A percentile compares a stretch with the other conserved stretches of the same genome.
Evolutionary conservation across 1,140 invertebrate species (phyloP).

Genomic region (Dendroctonus valens): DNA sequence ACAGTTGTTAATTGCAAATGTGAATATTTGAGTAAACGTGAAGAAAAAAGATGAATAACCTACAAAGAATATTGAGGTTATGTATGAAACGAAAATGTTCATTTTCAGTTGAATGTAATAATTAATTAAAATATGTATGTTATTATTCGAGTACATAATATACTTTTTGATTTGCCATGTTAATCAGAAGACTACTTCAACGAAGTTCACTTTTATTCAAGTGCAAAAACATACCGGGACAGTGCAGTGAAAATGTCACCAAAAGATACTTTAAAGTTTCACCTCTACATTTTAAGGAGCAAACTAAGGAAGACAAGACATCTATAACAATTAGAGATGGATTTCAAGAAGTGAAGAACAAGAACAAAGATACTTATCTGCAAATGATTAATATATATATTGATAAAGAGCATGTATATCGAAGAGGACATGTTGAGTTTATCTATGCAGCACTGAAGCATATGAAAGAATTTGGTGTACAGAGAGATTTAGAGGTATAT

Average conservation of each 20-base stretch:
- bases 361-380: conserved; percentile 72
- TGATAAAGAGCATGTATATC: conserved; percentile 57
- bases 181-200: conserved; percentile 22
- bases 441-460: conserved; percentile 83
- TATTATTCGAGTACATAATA: too few species aligned
- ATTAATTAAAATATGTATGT: too few species aligned
- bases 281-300: conserved; percentile 5
- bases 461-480: conserved; percentile 88
- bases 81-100: too few species aligned
- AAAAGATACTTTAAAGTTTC: conserved; percentile 19
- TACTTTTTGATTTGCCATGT: conserved; percentile 6
- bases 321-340: conserved; percentile 20
- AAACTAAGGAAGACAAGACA: conserved; percentile 15
- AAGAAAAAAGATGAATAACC: too few species aligned
- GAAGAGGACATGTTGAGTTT: conserved; percentile 88
- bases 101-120: too few species aligned
- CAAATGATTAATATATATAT: conserved; percentile 73
- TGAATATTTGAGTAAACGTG: too few species aligned
- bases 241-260: conserved; percentile 1
- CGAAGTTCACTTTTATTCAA: conserved; percentile 12
- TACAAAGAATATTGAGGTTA: too few species aligned
- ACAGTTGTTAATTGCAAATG: too few species aligned
- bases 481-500: conserved; percentile 89
- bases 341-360: conserved; percentile 60
- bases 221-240: conserved; percentile 4